Conservation (phyloP, 2,888 invertebrate species). For the Dryobota labecula region DNA sequence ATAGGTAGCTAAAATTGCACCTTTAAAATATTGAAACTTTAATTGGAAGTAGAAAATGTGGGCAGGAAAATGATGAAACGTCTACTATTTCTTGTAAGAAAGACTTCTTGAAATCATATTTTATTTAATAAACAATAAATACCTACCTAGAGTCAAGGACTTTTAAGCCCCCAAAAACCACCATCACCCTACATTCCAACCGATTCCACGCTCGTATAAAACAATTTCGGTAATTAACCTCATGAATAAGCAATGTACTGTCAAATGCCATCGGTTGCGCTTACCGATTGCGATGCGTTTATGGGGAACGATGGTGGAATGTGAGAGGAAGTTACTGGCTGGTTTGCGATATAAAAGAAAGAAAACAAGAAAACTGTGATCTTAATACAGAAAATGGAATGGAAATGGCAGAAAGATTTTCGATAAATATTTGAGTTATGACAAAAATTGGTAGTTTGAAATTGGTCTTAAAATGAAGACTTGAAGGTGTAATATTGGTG, state of each 20-base stretch:
- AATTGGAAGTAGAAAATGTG: too few relatives aligned
- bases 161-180: background rate
- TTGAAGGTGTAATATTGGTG: background rate
- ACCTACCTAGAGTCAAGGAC: background rate
- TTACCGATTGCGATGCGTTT: conserved; percentile 42
- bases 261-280: conserved; percentile 73
- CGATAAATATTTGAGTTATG: background rate
- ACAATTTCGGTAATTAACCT: conserved; percentile 81
- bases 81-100: background rate
- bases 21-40: background rate
- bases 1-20: background rate
- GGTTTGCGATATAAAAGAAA: background rate
- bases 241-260: conserved; percentile 84
- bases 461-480: background rate
- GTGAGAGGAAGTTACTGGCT: background rate
- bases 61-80: too few relatives aligned
- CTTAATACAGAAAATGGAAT: too few relatives aligned
- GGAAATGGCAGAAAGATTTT: background rate
- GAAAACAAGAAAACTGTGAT: background rate
- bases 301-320: background rate
- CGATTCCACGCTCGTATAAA: conserved; percentile 38
- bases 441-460: too few relatives aligned
- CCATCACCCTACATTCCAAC: conserved; percentile 9
- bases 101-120: too few relatives aligned
- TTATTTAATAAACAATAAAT: background rate